Evolutionary conservation across 2,888 invertebrate genomes (phyloP), one percentile per base, ranked within the genome.

Genomic region (Blomia tropicalis): DNA sequence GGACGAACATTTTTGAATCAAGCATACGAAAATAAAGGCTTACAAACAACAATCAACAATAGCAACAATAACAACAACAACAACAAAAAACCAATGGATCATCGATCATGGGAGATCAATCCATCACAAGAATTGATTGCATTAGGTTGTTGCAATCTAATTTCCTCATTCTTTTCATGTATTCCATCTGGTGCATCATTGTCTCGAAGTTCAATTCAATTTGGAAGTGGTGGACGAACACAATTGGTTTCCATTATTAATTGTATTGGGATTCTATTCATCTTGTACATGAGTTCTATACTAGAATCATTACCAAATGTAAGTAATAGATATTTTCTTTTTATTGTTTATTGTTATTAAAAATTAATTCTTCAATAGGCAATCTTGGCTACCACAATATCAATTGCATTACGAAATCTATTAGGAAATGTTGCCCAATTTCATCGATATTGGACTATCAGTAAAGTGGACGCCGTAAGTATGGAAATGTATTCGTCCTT

Each of bases 201-300:
- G 58, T 77, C 77, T 11, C 69, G 78, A 61, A 77, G 77, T 65
- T 70, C 78, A 23, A 87, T 92, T 60, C 90, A 90, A 71, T 83
- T 87, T 69, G 80, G 82, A 68, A 87, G 87, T 0, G 92, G 92
- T 14, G 86, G 87, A 36, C 84, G 82, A 70, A 87, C 90, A 0
- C 87, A 89, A 72, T 73, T 86, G 44, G 85, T 88, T 1, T 84
- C 86, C 0, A 71, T 89, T 22, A 80, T 91, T 58, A 87, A 89
- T 4, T 84, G 85, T 64, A 59, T 73, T 0, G 77, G 90, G 31
- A 75, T 93, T 22, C 75, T 89, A 1, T 76, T 83, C 67, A 85
- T 92, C 64, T 76, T 92, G 59, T 86, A 85, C 81, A 79, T 92
- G 65, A 91, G 88, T 0, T 88, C 89, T 32, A 83, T 87, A 73